Evolutionary conservation across 2,888 invertebrate genomes (phyloP).

Genomic region (Perizoma affinitatum): DNA sequence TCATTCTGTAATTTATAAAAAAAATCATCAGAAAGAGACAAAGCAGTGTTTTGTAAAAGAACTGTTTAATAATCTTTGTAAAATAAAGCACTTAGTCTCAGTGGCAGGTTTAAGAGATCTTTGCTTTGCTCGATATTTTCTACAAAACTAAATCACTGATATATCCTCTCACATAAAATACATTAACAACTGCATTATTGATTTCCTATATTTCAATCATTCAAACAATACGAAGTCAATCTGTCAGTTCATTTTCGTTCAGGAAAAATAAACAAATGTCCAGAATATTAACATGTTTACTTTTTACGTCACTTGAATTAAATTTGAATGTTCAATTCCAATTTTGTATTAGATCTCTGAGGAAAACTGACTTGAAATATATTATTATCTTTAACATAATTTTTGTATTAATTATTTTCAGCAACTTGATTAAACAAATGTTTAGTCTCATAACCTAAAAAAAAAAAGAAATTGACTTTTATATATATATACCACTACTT

Average conservation of each 20-base stretch:
- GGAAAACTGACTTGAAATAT: constrained; percentile 4
- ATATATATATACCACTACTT: too few species aligned
- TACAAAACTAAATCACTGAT: background rate
- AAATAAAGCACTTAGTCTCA: too few species aligned
- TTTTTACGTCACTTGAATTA: constrained; percentile 54
- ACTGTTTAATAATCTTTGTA: too few species aligned
- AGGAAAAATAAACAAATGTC: constrained; percentile 73
- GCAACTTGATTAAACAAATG: too few species aligned
- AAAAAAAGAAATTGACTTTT: too few species aligned
- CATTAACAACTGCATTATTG: constrained; percentile 19
- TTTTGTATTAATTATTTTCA: too few species aligned
- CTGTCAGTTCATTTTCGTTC: constrained; percentile 70
- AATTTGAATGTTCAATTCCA: constrained; percentile 52
- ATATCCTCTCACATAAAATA: constrained; percentile 1
- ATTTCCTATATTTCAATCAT: constrained; percentile 60
- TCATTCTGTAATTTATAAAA: too few species aligned
- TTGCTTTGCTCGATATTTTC: constrained; percentile 2
- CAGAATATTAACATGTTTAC: constrained; percentile 66
- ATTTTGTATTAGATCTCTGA: constrained; percentile 26
- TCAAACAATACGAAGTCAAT: constrained; percentile 62
- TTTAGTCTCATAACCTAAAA: too few species aligned
- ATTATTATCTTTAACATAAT: too few species aligned
- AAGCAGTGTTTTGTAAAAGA: too few species aligned
- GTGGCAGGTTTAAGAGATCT: too few species aligned
- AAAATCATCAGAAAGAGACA: too few species aligned